Percentiles rank a stretch among this genome's conserved stretches.
Evolutionary conservation across 2,888 invertebrate species (phyloP).

Genomic region (Drosophila engyochracea): DNA sequence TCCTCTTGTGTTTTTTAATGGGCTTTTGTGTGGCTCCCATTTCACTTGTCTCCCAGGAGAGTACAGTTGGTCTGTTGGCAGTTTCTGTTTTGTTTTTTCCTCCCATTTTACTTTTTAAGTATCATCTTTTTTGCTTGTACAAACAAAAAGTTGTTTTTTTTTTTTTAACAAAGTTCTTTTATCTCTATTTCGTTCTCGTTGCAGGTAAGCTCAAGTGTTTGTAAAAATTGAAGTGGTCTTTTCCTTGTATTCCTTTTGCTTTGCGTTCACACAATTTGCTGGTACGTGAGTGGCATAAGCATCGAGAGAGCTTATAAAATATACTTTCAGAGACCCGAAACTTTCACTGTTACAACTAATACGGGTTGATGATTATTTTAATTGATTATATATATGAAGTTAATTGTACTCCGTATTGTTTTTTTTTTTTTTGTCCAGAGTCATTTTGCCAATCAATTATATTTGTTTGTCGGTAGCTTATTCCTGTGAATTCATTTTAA

Average conservation of each 20-base stretch:
- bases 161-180: slow-evolving; percentile 37
- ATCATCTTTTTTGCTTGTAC: slow-evolving; percentile 34
- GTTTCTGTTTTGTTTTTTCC: slow-evolving; percentile 11
- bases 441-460: background rate
- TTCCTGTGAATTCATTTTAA: background rate
- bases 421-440: background rate
- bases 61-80: slow-evolving; percentile 13
- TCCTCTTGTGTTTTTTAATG: slow-evolving; percentile 53
- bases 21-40: slow-evolving; percentile 59
- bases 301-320: background rate
- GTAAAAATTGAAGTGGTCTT: slow-evolving; percentile 15
- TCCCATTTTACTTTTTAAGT: slow-evolving; percentile 17
- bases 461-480: background rate
- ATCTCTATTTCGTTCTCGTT: slow-evolving; percentile 53
- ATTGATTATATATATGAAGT: background rate
- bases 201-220: slow-evolving; percentile 57
- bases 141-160: slow-evolving; percentile 33
- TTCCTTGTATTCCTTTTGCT: slow-evolving; percentile 7
- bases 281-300: background rate
- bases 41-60: slow-evolving; percentile 32
- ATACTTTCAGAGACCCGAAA: background rate
- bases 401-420: background rate
- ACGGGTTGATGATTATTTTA: background rate
- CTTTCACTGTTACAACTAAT: background rate
- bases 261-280: slow-evolving; percentile 6